A percentile compares a stretch with the other conserved stretches of the same genome.
phyloP scores from a whole-genome alignment of 2,113 vertebrate genomes.

The Tor tambroides region DNA sequence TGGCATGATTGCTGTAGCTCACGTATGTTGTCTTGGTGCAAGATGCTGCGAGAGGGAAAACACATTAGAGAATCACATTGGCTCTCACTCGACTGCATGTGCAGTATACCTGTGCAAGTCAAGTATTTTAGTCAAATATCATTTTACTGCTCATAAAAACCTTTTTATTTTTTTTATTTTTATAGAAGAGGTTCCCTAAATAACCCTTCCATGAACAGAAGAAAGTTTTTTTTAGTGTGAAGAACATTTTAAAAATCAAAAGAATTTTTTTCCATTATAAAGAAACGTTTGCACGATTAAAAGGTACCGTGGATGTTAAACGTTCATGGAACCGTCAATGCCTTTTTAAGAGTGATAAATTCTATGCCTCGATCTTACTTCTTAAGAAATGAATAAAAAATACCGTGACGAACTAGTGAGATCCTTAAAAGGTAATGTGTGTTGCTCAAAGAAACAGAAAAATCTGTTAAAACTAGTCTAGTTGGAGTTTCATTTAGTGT shows the following conservation, averaged over 20 bases:
- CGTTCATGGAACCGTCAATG: no score
- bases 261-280: no score
- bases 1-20: slow-evolving; percentile 96
- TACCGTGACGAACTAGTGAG: neutral
- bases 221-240: no score
- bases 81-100: neutral
- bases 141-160: neutral
- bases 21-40: slow-evolving; percentile 97
- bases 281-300: no score
- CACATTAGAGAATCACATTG: slow-evolving; percentile 19
- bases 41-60: slow-evolving; percentile 79
- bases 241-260: no score
- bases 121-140: neutral
- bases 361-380: neutral
- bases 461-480: neutral
- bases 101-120: neutral
- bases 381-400: no score
- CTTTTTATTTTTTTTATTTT: no score
- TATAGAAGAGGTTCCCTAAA: no score
- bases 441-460: neutral
- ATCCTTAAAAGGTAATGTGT: neutral
- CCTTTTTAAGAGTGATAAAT: no score
- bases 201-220: no score
- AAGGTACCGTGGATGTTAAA: no score
- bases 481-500: no score